Evolutionary conservation across 92 coral and sea anemone genomes (phyloP), one percentile per base, ranked within the genome.

Genomic region (Zoanthus solanderi): DNA sequence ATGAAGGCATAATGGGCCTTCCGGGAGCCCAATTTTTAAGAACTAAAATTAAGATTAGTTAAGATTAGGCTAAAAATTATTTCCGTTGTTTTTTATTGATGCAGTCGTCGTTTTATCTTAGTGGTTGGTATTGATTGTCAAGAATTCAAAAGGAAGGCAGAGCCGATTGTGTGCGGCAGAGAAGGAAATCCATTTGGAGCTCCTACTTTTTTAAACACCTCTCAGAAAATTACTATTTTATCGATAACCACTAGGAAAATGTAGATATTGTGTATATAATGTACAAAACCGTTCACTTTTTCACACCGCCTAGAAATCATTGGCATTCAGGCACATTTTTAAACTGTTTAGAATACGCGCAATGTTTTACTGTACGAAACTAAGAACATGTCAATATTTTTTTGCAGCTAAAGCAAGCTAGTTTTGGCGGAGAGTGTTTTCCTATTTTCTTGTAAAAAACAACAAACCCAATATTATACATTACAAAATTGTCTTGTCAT

Each of bases 1-100:
- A 80, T 80, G 85, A 80, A 80, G 56, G 75, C 85, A 45, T n/a
- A 45, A 32, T 18, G 73, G 85, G 5, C 52, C n/a, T 6, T 37
- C 42, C 1, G 18, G 10, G 50, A 12, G 67, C 82, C 31, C 67
- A 54, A 23, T 77, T 11, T 13, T 17, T 15, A 9, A 42, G 23
- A 37, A 31, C 31, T 54, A 13, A 34, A 54, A 50, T 17, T 63
- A 60, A 17, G 18, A 23, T 23, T 23, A 23, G 23, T 23, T 23
- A 23, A 23, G 23, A 23, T 9, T 63, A 17, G 8, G 28, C 69
- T n/a, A 63, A 8, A 5, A 63, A 63, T 11, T 50, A 50, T 7
- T 50, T 50, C 12, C 12, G 9, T 1, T 63, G 29, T 6, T 6
- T 17, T n/a, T 63, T n/a, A 17, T 63, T n/a, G 17, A 63, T 63